Evolutionary conservation across 2,888 invertebrate species (phyloP).

Genomic region (Cecidostiba fungosa): DNA sequence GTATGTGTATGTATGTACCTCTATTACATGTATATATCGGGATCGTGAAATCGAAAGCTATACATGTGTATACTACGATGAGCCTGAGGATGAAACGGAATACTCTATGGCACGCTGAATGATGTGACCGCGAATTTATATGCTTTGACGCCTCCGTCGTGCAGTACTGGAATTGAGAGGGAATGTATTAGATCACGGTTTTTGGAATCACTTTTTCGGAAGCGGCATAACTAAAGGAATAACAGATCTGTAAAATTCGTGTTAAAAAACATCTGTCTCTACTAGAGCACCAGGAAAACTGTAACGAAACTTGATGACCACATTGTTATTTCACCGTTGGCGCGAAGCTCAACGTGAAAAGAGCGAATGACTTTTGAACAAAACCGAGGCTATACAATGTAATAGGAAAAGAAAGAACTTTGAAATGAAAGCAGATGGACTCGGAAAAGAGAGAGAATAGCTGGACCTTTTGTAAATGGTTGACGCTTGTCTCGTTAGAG

Average conservation of each 20-base stretch:
- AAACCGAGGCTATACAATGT: background rate
- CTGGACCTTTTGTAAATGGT: background rate
- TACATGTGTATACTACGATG: background rate
- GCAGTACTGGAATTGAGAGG: background rate
- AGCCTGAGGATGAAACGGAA: background rate
- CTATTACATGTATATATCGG: background rate
- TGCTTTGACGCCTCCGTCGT: background rate
- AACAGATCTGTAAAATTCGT: background rate
- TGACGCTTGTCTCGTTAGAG: slow-evolving; percentile 37
- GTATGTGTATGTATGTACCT: background rate
- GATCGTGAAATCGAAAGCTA: background rate
- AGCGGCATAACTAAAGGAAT: background rate
- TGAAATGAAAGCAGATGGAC: background rate
- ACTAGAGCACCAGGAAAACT: background rate
- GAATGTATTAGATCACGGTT: no score
- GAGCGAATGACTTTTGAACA: background rate
- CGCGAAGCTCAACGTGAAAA: background rate
- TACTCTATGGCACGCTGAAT: background rate
- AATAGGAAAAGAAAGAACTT: background rate
- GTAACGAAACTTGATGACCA: slow-evolving; percentile 2
- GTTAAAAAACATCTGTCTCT: background rate
- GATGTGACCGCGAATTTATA: background rate
- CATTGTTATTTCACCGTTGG: background rate
- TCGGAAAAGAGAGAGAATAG: background rate
- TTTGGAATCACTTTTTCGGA: no score